phyloP scores from a whole-genome alignment of 2,797 vertebrate genomes.

The Pseudochirops corinnae region DNA sequence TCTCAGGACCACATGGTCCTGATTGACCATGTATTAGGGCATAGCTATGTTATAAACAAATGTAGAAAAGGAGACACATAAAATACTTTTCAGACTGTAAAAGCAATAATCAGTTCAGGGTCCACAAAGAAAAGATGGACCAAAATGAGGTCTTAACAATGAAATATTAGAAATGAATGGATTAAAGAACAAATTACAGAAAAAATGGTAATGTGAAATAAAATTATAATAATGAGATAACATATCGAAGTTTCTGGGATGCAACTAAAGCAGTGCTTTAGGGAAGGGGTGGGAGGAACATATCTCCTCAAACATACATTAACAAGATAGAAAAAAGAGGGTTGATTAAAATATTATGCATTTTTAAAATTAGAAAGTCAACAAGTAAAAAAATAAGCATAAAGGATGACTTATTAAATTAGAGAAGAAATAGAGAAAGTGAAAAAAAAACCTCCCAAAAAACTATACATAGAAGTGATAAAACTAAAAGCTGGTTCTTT shows the following conservation, averaged over 20 bases:
- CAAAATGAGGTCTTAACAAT: neutral
- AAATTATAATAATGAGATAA: neutral
- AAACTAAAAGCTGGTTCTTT: neutral
- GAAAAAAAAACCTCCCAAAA: neutral
- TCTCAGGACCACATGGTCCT: neutral
- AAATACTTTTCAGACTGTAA: neutral
- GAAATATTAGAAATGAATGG: neutral
- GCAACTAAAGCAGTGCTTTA: neutral
- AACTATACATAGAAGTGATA: neutral
- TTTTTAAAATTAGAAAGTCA: neutral
- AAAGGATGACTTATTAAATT: neutral
- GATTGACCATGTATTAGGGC: neutral
- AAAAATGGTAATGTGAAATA: neutral
- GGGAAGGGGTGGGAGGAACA: neutral
- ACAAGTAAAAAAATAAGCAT: neutral
- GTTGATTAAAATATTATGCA: neutral
- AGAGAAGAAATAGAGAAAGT: neutral
- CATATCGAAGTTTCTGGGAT: neutral
- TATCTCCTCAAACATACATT: neutral
- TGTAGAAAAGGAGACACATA: neutral
- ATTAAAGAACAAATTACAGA: neutral
- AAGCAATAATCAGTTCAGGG: neutral
- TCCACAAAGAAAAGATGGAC: neutral
- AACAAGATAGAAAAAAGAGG: neutral
- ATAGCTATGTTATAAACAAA: neutral